Conservation (phyloP, 2,113 vertebrate genomes). For the Buteo buteo region DNA sequence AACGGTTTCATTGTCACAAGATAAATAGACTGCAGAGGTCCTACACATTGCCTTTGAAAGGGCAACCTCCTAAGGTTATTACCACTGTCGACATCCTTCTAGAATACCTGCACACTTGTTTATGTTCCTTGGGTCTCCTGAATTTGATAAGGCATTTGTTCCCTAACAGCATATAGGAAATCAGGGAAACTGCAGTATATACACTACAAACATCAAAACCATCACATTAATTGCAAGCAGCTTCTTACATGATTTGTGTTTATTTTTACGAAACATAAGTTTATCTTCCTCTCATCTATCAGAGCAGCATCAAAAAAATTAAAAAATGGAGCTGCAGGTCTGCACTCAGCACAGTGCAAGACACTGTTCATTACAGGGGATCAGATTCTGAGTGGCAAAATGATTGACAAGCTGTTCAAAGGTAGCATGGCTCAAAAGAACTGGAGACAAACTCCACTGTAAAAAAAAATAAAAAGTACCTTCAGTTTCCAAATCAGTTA, state of each 20-base stretch:
- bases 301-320: background rate
- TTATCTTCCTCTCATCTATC: background rate
- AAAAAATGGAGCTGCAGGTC: background rate
- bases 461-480: background rate
- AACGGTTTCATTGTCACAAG: background rate
- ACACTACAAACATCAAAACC: background rate
- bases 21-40: background rate
- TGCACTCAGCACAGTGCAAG: background rate
- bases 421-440: background rate
- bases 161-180: background rate
- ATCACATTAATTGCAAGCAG: background rate
- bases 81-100: background rate
- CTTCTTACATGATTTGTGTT: background rate
- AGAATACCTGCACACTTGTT: background rate
- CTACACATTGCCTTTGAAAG: background rate
- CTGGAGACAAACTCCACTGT: background rate
- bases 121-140: background rate
- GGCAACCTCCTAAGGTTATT: background rate
- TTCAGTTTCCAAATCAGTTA: background rate
- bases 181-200: background rate
- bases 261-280: background rate
- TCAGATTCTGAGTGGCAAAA: background rate
- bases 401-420: background rate
- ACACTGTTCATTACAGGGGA: background rate
- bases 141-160: background rate